Evolutionary conservation across 2,797 vertebrate species (phyloP), one percentile per base, ranked within the genome.

Genomic region (Premnoplex brunnescens): DNA sequence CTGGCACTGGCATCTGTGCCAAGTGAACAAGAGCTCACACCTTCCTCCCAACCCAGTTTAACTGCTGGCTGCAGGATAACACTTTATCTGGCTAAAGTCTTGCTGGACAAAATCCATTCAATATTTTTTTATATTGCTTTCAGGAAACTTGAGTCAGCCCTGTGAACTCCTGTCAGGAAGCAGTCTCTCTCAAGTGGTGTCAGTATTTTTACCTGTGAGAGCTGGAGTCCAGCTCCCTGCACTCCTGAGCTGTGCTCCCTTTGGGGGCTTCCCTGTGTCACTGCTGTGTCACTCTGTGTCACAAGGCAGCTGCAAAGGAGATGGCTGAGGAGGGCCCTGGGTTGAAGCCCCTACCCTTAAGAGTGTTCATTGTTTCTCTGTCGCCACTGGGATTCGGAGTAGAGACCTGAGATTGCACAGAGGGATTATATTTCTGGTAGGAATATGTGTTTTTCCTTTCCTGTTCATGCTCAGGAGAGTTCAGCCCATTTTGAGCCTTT

Each of bases 21-120:
- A 2, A 32, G 13, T 14, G 37, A 74, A 14, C 37, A n/a, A 43
- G 63, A 77, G 64, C 32, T 91, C 9, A 0, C 0, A 0, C 52
- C 8, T 52, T 77, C 21, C 46, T 76, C n/a, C 3, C 14, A n/a
- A 30, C 63, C 62, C 58, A 27, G n/a, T 76, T 58, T n/a, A 56
- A n/a, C 36, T 89, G 12, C 64, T 92, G 60, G 10, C 44, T 80
- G 56, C 54, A 64, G 68, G 21, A 5, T 36, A 54, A 36, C 34
- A 4, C 28, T 81, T 83, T 2, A 5, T 64, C 79, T 75, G 69
- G 20, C n/a, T 85, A 5, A 74, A 71, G 48, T 77, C 68, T 80
- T 85, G 51, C 23, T 46, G 67, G 32, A 46, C 68, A 60, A 88
- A 71, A 36, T 72, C 64, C 58, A 43, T 80, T 88, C 37, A 11